Base-by-base conservation (phyloP, 2,113 vertebrate genomes). In the Aix galericulata region DNA sequence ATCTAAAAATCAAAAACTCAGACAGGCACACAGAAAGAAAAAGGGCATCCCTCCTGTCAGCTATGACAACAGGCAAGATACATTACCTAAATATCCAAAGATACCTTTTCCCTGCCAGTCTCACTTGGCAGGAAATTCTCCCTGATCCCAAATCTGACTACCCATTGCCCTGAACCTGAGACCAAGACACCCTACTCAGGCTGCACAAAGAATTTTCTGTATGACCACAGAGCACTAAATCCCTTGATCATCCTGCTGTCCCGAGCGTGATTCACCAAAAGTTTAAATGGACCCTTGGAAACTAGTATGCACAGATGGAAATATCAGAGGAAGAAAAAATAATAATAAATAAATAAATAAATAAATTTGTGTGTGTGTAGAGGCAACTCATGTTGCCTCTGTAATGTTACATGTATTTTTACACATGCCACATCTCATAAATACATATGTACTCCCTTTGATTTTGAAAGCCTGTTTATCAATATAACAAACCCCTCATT, bases 171-270 rank as follows among this genome's bases (percentile, higher is more conserved):
- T 79, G 74, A 81, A 17, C 52, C 18, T 89, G 55, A 81, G 12
- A 83, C 27, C 21, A 52, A 78, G 21, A 78, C 13, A 50, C 13
- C 34, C 22, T 18, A 71, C 9, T 52, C 56, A 71, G n/a, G 17
- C 27, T 74, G 63, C 40, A 88, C 86, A 91, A 88, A 94, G 44
- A 25, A n/a, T 52, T 84, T 91, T 55, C 20, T 89, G 32, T 60
- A 59, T 0, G 0, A 72, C 60, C 32, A 90, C 23, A 66, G n/a
- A 88, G 44, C 38, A 89, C 20, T 29, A 17, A 63, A 56, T 46
- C 66, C 68, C 32, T 79, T 72, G 64, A 71, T 89, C 86, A 60
- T 29, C 42, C 75, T 50, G 26, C 23, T 68, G 32, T 69, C 11
- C 48, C 27, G 58, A 91, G 21, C 7, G 48, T 6, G 55, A 40